phyloP scores from a whole-genome alignment of 2,888 invertebrate genomes.

The Cosmia pyralina region DNA sequence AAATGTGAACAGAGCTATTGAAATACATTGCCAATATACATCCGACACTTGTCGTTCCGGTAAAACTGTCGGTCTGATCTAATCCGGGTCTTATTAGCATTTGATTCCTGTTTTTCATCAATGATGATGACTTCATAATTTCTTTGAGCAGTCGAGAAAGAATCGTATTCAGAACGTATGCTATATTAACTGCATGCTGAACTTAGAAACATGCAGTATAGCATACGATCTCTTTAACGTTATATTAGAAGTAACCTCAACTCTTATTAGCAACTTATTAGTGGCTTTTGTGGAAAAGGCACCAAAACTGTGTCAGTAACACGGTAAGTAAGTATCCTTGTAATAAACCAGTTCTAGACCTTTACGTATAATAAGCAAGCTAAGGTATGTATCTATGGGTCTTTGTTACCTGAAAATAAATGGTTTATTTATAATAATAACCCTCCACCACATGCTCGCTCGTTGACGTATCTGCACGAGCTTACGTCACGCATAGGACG shows the following conservation, averaged over 20 bases:
- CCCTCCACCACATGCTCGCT: too few relatives aligned
- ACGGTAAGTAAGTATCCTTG: background rate
- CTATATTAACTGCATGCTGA: background rate
- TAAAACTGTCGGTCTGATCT: too few relatives aligned
- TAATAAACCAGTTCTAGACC: too few relatives aligned
- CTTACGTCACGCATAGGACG: constrained; percentile 1
- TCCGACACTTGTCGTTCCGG: too few relatives aligned
- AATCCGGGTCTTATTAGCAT: background rate
- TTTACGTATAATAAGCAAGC: too few relatives aligned
- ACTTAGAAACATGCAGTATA: background rate
- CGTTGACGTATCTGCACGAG: background rate
- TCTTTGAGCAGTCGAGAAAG: background rate
- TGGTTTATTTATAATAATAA: too few relatives aligned
- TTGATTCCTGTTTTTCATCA: background rate
- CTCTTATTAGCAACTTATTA: too few relatives aligned
- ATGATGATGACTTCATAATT: background rate
- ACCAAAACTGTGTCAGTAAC: background rate
- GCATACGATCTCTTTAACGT: background rate
- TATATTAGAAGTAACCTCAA: background rate
- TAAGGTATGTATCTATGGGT: too few relatives aligned
- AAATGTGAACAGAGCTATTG: too few relatives aligned
- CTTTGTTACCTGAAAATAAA: too few relatives aligned
- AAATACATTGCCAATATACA: too few relatives aligned
- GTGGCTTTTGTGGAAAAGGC: background rate
- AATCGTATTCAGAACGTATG: background rate